Percentiles rank a stretch among this genome's conserved stretches.
Evolutionary conservation across 1,140 invertebrate genomes (phyloP).

Genomic region (Campodea augens): DNA sequence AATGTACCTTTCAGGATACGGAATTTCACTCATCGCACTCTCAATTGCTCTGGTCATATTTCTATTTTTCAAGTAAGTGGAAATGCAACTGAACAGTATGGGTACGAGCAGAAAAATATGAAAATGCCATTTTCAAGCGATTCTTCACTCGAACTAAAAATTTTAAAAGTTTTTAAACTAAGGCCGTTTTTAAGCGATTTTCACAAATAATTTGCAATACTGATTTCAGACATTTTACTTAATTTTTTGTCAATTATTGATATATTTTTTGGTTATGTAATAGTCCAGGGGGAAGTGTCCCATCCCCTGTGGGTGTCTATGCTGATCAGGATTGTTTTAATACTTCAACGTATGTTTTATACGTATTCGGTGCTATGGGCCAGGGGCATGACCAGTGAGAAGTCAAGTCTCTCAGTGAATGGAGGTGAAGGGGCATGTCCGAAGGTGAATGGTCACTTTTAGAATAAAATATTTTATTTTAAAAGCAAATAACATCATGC

Average conservation of each 20-base stretch:
- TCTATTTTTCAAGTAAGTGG: slow-evolving; percentile 60
- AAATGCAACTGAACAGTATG: background rate
- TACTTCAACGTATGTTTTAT: too few relatives aligned
- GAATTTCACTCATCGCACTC: slow-evolving; percentile 52
- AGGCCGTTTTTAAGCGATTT: background rate
- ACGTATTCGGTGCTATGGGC: too few relatives aligned
- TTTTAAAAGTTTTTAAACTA: background rate
- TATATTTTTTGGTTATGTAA: too few relatives aligned
- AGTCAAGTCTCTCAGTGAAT: too few relatives aligned
- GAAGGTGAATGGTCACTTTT: too few relatives aligned
- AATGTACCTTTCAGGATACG: slow-evolving; percentile 56
- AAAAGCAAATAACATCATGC: too few relatives aligned
- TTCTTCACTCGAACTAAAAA: background rate
- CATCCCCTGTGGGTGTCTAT: too few relatives aligned
- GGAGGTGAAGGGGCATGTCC: too few relatives aligned
- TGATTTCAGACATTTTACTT: background rate
- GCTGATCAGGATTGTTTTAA: too few relatives aligned
- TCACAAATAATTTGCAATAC: background rate
- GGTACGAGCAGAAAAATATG: background rate
- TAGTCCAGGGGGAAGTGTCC: too few relatives aligned
- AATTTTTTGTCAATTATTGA: background rate
- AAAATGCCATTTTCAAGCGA: background rate
- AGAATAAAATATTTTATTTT: too few relatives aligned
- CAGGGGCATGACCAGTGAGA: too few relatives aligned
- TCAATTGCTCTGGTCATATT: slow-evolving; percentile 57